These are phyloP conservation scores for Harpegnathos saltator DNA, from an alignment of 1,140 invertebrate genomes.

Conservation along the genomic window DNA sequence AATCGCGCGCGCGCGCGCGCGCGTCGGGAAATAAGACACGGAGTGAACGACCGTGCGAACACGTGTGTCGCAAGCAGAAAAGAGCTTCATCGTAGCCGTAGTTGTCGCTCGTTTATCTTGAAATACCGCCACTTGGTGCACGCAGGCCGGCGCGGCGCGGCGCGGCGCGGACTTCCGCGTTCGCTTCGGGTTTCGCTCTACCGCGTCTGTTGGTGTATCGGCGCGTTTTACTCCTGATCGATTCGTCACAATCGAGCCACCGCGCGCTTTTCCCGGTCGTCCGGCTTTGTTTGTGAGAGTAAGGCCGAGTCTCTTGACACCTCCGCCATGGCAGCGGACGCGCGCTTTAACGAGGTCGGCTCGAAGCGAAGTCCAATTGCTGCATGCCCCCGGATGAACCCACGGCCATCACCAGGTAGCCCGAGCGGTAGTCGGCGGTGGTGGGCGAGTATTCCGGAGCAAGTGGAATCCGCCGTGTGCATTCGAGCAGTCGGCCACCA, in stretches of 20 bases:
- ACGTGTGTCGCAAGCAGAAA: too few relatives aligned
- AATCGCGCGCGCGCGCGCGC: not conserved
- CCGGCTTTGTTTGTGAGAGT: too few relatives aligned
- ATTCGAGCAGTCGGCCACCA: conserved; percentile 80
- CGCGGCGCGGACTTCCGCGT: too few relatives aligned
- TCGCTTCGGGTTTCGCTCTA: conserved; percentile 1
- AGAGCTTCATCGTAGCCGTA: too few relatives aligned
- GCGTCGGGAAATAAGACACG: not conserved
- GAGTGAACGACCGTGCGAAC: conserved; percentile 3
- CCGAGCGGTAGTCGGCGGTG: conserved; percentile 52
- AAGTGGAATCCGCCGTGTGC: conserved; percentile 78
- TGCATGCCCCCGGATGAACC: conserved; percentile 23
- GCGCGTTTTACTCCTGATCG: conserved; percentile 1
- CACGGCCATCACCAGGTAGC: not conserved
- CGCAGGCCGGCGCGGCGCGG: not conserved
- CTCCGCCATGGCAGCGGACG: too few relatives aligned
- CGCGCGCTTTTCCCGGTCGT: too few relatives aligned
- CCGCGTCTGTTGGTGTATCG: not conserved
- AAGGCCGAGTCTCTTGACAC: too few relatives aligned
- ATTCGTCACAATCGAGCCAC: not conserved
- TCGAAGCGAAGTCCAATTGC: too few relatives aligned
- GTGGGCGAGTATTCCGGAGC: conserved; percentile 79
- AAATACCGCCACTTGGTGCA: too few relatives aligned
- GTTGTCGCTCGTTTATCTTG: too few relatives aligned
- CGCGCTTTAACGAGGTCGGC: too few relatives aligned